These are phyloP conservation scores for Emydoidea blandingii DNA, from an alignment of 2,797 vertebrate species.

Conservation along the genomic window DNA sequence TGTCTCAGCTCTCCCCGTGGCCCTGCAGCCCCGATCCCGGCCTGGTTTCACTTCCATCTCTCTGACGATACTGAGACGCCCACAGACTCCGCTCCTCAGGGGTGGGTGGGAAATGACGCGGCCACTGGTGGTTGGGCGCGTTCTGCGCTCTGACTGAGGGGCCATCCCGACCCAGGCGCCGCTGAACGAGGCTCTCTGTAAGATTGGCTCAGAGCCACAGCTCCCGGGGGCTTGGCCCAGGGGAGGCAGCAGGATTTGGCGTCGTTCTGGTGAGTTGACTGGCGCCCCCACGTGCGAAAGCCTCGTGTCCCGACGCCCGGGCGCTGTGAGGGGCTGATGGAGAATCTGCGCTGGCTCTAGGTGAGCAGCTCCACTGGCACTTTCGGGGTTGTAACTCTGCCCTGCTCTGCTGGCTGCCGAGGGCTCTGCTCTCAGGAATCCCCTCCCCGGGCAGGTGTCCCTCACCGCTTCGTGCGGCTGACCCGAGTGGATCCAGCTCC, in stretches of 20 bases:
- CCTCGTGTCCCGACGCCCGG: no score
- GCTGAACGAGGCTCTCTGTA: not conserved
- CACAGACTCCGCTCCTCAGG: not conserved
- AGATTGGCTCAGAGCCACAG: not conserved
- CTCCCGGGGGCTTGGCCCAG: not conserved
- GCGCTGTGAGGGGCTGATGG: not conserved
- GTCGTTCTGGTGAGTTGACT: no score
- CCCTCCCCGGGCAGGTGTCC: no score
- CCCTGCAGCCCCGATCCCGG: no score
- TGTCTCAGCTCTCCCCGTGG: no score
- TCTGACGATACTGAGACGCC: no score
- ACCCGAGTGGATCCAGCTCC: no score
- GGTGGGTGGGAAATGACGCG: not conserved
- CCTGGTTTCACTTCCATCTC: not conserved
- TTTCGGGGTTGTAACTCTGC: no score
- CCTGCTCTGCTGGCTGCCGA: no score
- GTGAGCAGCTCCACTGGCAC: not conserved
- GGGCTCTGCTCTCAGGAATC: not conserved
- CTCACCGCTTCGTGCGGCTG: not conserved
- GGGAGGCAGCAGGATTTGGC: not conserved
- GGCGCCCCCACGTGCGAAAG: not conserved
- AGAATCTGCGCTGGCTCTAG: not conserved
- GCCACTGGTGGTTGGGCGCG: no score
- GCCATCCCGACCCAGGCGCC: no score
- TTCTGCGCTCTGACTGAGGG: not conserved